phyloP scores from a whole-genome alignment of 1,140 invertebrate species.

The Pseudomyrmex concolor region DNA sequence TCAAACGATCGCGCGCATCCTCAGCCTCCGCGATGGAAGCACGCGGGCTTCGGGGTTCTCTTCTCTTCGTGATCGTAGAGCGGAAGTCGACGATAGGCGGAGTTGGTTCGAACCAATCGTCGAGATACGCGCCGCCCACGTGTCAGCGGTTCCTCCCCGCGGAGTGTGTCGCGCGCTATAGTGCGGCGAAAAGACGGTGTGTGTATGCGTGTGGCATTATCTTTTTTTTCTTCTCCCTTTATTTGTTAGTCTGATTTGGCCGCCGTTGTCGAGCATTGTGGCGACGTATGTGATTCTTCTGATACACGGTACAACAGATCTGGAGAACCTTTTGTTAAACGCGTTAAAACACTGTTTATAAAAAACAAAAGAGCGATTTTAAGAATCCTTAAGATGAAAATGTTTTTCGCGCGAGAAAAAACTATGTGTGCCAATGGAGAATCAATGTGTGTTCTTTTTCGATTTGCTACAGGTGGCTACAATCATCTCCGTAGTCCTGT shows the following conservation, averaged over 20 bases:
- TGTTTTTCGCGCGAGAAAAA: not conserved
- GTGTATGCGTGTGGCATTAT: not conserved
- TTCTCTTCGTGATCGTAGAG: slow-evolving; percentile 68
- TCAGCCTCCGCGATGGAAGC: slow-evolving; percentile 63
- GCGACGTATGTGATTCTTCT: not conserved
- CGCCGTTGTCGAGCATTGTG: not conserved
- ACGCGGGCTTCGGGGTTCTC: slow-evolving; percentile 35
- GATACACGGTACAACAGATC: too few species aligned
- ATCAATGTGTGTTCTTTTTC: slow-evolving; percentile 48
- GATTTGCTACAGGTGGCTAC: slow-evolving; percentile 83
- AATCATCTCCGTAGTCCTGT: slow-evolving; percentile 86
- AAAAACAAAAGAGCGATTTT: too few species aligned
- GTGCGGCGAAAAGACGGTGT: not conserved
- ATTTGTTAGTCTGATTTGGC: not conserved
- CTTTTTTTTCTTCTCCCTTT: not conserved
- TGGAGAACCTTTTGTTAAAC: not conserved
- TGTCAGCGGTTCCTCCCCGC: slow-evolving; percentile 79
- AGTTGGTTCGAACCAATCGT: slow-evolving; percentile 82
- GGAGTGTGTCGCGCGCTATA: slow-evolving; percentile 41
- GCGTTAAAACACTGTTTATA: too few species aligned
- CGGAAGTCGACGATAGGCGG: slow-evolving; percentile 82
- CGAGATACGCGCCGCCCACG: slow-evolving; percentile 81
- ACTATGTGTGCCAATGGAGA: not conserved
- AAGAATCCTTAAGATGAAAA: too few species aligned
- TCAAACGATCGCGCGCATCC: slow-evolving; percentile 13